A percentile compares a stretch with the other conserved stretches of the same genome.
These are phyloP conservation scores for Ara ararauna DNA, from an alignment of 2,797 vertebrate genomes.

Conservation along the genomic window DNA sequence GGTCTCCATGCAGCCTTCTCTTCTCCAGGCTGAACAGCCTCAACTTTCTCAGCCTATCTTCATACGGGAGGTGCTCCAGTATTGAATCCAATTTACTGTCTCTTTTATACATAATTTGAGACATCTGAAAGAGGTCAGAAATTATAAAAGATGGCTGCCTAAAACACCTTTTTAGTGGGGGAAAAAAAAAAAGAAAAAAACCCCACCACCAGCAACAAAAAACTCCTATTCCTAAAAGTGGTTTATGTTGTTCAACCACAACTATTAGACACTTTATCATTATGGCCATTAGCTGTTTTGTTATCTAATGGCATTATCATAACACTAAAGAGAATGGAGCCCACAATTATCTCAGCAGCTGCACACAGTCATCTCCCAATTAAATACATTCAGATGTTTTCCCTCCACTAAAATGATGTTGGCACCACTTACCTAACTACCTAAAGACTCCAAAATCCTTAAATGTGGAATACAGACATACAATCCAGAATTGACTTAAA, in stretches of 20 bases:
- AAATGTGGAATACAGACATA: background rate
- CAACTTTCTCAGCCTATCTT: too few species aligned
- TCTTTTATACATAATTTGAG: background rate
- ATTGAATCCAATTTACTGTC: background rate
- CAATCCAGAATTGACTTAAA: background rate
- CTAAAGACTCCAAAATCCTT: background rate
- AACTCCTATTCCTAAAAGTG: background rate
- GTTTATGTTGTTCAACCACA: background rate
- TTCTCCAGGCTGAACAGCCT: too few species aligned
- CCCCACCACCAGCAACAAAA: background rate
- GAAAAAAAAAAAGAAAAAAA: rapidly evolving
- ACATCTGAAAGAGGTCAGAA: background rate
- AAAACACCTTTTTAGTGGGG: background rate
- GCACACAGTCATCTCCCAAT: slow-evolving; percentile 17
- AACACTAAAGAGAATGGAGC: background rate
- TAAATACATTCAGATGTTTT: background rate
- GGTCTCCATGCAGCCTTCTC: too few species aligned
- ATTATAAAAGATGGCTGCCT: background rate
- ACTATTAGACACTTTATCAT: background rate
- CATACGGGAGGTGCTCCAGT: too few species aligned
- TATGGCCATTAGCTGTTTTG: background rate
- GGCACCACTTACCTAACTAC: background rate
- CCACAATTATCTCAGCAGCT: slow-evolving; percentile 32
- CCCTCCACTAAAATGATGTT: background rate
- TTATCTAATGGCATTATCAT: background rate